Percentiles rank a stretch among this genome's conserved stretches.
phyloP scores from a whole-genome alignment of 23 tunicate genomes.

The Phallusia fumigata region DNA sequence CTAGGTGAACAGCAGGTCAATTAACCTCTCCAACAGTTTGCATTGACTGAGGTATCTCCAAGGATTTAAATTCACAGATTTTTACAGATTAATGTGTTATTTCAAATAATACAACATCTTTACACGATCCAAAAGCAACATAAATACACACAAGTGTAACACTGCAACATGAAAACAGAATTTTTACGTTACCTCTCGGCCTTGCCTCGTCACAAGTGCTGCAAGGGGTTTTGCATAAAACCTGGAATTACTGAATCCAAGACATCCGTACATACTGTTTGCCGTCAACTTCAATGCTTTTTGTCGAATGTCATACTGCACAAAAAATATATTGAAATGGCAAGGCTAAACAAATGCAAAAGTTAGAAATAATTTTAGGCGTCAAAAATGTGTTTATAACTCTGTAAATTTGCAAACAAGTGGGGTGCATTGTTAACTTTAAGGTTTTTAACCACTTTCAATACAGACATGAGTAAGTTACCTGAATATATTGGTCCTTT shows the following conservation, averaged over 20 bases:
- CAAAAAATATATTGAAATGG: too few species aligned
- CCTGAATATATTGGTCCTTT: slow-evolving; percentile 81
- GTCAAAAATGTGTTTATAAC: too few species aligned
- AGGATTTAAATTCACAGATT: slow-evolving; percentile 51
- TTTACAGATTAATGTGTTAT: too few species aligned
- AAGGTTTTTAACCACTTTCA: too few species aligned
- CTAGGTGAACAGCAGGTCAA: too few species aligned
- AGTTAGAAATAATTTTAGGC: too few species aligned
- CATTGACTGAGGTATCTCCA: too few species aligned
- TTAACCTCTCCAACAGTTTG: too few species aligned
- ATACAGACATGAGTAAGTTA: not conserved
- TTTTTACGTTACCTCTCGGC: slow-evolving; percentile 61
- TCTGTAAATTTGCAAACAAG: too few species aligned
- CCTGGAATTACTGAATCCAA: slow-evolving; percentile 87
- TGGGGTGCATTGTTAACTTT: too few species aligned
- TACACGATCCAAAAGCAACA: not conserved
- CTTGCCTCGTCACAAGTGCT: slow-evolving; percentile 85
- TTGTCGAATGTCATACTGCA: slow-evolving; percentile 90
- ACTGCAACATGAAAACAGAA: not conserved
- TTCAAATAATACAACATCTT: too few species aligned
- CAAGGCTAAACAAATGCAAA: too few species aligned
- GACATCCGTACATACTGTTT: slow-evolving; percentile 99
- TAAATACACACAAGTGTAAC: not conserved
- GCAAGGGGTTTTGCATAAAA: slow-evolving; percentile 98
- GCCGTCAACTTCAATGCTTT: slow-evolving; percentile 95